Base-by-base conservation (phyloP, 2,888 invertebrate species). In the Lymantria dispar region DNA sequence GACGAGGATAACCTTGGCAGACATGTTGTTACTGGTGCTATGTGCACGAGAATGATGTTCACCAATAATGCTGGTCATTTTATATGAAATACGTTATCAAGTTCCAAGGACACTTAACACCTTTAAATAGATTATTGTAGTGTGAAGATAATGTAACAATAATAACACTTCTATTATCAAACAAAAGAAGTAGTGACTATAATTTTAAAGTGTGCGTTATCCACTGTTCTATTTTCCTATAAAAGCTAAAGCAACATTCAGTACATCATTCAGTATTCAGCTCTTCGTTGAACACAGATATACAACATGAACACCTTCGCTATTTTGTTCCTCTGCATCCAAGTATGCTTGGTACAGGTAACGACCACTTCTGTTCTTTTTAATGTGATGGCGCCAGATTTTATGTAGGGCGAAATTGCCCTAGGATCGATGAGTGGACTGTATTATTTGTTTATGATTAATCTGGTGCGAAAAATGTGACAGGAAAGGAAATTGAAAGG, bases 261-360 rank as follows among this genome's bases (percentile, higher is more conserved):
- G 7, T 7, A n/a, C 7, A 45, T 14, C 50, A 45, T 37, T 48
- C 9, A 33, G 29, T 47, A n/a, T 50, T 62, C 39, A 52, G 46
- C 12, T 8, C 51, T 31, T 2, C 13, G 41, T 56, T 55, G 37
- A 59, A 60, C 33, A 50, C 41, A 48, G 30, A 38, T 8, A 52
- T 40, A 5, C n/a, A 70, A 64, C 47, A 76, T 76, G 74, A 63
- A 64, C 51, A 50, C 66, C 47, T 67, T 70, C 50, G 50, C 66
- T 42, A 47, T 76, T 46, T 42, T 76, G 3, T 39, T 70, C 11
- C 50, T 76, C 47, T 75, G 70, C 61, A 51, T 64, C 48, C 74
- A 74, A 55, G 72, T 67, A 56, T 42, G 42, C 42, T 42, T 42
- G 42, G 42, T 42, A 42, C 42, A 42, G 42, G 42, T 42, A 29